These are phyloP conservation scores for Phodopus roborovskii DNA, from an alignment of 2,113 vertebrate genomes.

Conservation along the genomic window DNA sequence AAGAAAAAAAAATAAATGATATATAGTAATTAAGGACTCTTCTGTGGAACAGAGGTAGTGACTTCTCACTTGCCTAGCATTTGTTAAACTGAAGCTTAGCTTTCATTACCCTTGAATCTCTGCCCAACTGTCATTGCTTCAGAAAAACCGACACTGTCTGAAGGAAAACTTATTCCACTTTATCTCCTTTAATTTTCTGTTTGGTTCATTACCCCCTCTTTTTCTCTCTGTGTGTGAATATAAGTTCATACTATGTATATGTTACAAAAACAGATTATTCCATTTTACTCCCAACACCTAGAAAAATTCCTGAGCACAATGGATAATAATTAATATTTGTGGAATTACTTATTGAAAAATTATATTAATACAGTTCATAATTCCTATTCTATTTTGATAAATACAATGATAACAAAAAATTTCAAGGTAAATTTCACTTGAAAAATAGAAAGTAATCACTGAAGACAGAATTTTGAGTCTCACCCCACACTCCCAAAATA, in stretches of 20 bases:
- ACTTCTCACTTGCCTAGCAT: conserved; percentile 9
- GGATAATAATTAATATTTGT: background rate
- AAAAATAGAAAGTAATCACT: background rate
- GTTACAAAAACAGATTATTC: background rate
- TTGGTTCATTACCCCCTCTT: background rate
- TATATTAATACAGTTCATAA: background rate
- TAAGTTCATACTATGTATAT: background rate
- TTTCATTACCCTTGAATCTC: background rate
- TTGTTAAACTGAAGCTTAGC: background rate
- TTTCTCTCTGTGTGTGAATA: background rate
- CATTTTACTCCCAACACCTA: background rate
- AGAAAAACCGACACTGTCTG: background rate
- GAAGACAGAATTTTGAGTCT: background rate
- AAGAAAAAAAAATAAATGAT: background rate
- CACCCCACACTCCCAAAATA: background rate
- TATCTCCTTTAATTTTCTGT: background rate
- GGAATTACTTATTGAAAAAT: conserved; percentile 8
- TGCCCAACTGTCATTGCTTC: background rate
- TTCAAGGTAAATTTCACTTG: background rate
- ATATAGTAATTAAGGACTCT: background rate
- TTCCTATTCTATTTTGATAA: background rate
- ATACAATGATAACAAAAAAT: background rate
- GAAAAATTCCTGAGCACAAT: background rate
- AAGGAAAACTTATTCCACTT: background rate
- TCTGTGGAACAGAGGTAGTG: background rate